Evolutionary conservation across 2,888 invertebrate genomes (phyloP).

Genomic region (Argyresthia albistria): DNA sequence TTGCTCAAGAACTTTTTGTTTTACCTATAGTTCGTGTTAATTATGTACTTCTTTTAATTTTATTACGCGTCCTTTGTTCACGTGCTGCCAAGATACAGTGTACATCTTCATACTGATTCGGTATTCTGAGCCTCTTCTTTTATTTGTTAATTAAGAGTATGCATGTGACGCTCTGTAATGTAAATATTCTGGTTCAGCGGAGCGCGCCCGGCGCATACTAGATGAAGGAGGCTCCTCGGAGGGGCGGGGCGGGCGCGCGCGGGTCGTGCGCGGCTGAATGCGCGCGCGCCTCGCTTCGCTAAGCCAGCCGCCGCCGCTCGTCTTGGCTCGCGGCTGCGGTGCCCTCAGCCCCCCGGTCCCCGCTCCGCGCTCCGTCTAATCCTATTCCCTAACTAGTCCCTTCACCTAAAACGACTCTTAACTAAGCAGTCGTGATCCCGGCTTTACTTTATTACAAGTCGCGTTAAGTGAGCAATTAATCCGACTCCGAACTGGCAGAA

Average conservation of each 20-base stretch:
- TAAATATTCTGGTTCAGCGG: slow-evolving; percentile 4
- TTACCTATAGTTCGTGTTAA: too few relatives aligned
- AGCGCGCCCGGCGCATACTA: slow-evolving; percentile 17
- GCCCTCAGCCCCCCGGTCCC: too few relatives aligned
- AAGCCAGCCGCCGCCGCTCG: slow-evolving; percentile 51
- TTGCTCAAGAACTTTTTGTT: too few relatives aligned
- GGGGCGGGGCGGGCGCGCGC: background rate
- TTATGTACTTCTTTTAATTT: too few relatives aligned
- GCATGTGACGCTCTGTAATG: slow-evolving; percentile 3
- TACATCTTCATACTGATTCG: background rate
- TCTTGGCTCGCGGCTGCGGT: slow-evolving; percentile 10
- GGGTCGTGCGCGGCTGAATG: background rate
- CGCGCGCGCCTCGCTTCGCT: slow-evolving; percentile 12
- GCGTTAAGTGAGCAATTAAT: slow-evolving; percentile 51
- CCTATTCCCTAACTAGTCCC: slow-evolving; percentile 32
- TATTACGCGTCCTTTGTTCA: too few relatives aligned
- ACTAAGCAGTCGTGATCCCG: slow-evolving; percentile 44
- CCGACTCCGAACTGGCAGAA: slow-evolving; percentile 37
- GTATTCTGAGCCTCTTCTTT: background rate
- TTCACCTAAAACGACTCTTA: slow-evolving; percentile 31
- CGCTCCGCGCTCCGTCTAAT: too few relatives aligned
- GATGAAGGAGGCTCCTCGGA: slow-evolving; percentile 15
- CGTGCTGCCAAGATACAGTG: too few relatives aligned
- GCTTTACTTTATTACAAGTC: slow-evolving; percentile 53
- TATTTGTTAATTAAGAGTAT: background rate